Evolutionary conservation across 2,888 invertebrate genomes (phyloP).

Genomic region (Hermodice carunculata): DNA sequence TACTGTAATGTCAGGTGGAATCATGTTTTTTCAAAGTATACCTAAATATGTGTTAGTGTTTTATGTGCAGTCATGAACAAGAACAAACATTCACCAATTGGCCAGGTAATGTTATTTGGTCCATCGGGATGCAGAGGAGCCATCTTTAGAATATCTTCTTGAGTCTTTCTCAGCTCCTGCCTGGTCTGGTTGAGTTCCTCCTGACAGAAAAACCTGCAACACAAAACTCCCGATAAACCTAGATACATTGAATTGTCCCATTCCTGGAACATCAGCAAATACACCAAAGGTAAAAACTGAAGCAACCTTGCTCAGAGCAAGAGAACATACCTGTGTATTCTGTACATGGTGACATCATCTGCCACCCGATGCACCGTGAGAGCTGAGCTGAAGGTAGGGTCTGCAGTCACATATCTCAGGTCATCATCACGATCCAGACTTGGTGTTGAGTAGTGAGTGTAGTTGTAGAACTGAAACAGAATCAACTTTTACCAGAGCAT

Average conservation of each 20-base stretch:
- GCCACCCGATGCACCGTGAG: slow-evolving; percentile 68
- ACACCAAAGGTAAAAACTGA: no score
- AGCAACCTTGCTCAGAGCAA: background rate
- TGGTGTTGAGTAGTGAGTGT: slow-evolving; percentile 45
- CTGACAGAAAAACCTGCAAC: slow-evolving; percentile 65
- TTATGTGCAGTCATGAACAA: no score
- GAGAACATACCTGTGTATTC: slow-evolving; percentile 65
- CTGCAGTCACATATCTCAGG: slow-evolving; percentile 44
- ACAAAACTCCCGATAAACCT: slow-evolving; percentile 34
- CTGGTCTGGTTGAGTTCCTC: slow-evolving; percentile 69
- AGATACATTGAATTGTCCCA: background rate
- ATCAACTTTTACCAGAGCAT: background rate
- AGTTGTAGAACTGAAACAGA: slow-evolving; percentile 50
- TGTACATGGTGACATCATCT: slow-evolving; percentile 66
- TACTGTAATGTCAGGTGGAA: background rate
- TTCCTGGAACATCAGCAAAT: no score
- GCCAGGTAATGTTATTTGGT: slow-evolving; percentile 75
- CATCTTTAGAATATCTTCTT: slow-evolving; percentile 71
- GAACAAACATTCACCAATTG: slow-evolving; percentile 77
- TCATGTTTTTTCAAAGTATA: background rate
- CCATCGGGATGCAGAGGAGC: slow-evolving; percentile 71
- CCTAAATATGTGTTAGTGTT: background rate
- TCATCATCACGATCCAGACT: slow-evolving; percentile 60
- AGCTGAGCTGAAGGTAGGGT: slow-evolving; percentile 61
- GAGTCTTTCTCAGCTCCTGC: slow-evolving; percentile 70